Evolutionary conservation across 2,113 vertebrate species (phyloP).

Genomic region (Malurus cyaneus): DNA sequence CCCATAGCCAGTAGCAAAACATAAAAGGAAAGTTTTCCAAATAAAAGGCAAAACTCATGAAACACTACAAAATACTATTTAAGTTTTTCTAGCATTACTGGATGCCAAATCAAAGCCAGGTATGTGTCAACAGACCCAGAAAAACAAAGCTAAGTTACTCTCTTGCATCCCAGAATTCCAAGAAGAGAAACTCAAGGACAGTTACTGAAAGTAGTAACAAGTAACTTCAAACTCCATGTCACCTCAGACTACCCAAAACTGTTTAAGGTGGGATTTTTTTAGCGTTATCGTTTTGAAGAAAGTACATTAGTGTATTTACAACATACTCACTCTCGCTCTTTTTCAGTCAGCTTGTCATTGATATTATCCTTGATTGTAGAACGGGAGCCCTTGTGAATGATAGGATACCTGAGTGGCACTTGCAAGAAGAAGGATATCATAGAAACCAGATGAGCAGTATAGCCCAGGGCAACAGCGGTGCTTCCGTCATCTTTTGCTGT

Average conservation of each 20-base stretch:
- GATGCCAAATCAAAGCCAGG: background rate
- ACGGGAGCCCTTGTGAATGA: conserved; percentile 95
- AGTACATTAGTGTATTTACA: background rate
- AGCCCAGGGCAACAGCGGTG: conserved; percentile 94
- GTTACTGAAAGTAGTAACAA: background rate
- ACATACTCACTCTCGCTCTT: conserved; percentile 94
- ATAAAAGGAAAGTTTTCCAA: background rate
- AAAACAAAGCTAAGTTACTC: background rate
- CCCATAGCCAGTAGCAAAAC: background rate
- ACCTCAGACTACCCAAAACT: background rate
- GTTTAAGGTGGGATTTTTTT: background rate
- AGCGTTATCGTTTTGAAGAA: background rate
- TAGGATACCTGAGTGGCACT: conserved; percentile 94
- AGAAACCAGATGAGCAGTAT: conserved; percentile 95
- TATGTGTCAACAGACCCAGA: background rate
- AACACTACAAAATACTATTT: background rate
- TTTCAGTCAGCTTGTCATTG: conserved; percentile 95
- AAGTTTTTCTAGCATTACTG: background rate
- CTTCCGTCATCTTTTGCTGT: conserved; percentile 97
- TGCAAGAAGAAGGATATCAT: conserved; percentile 98
- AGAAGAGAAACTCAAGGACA: accelerated
- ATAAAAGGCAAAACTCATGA: background rate
- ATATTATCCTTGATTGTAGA: conserved; percentile 98
- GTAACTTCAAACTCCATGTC: accelerated
- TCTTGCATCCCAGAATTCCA: background rate